Base-by-base conservation (phyloP, 2,797 vertebrate genomes). In the Muscicapa comitata region DNA sequence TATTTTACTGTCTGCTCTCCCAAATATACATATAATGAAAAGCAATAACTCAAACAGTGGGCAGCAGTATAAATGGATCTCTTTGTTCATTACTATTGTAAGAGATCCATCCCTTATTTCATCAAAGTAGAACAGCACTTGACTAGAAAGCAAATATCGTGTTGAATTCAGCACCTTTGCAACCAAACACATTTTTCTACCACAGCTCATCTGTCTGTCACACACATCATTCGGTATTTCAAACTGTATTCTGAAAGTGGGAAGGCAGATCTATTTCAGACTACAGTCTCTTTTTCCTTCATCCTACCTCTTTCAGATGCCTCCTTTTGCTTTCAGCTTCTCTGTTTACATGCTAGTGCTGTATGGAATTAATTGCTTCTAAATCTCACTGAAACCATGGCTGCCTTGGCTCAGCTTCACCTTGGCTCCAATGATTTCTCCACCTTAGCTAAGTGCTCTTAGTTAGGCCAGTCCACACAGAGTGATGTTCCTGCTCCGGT, bases 191-290 rank as follows among this genome's bases (percentile, higher is more conserved):
- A 25, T 65, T 92, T 96, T 50, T 84, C 83, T 88, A 35, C 24
- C 67, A 37, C 75, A 93, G 84, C 51, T 93, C 93, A 85, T 91
- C 70, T 73, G 28, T 88, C 50, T 95, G 84, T 90, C 86, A 89
- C 54, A 92, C 79, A 72, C 83, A 86, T 68, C 38, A 66, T 87
- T 66, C 0, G 0, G 23, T 68, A 40, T 87, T 90, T 86, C 40
- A 86, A 42, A 75, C 85, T 66, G 40, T 68, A 53, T 78, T 89
- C 70, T 92, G 17, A 72, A 87, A 81, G 35, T 66, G 28, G 31
- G 71, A 88, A 88, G 77, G 47, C 48, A 85, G 58, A 88, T 31
- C 31, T 43, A 16, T 85, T 91, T 88, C 40, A 93, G 43, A 59
- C 21, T 79, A n/a, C 11, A 33, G 51, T 43, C 21, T 43, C 42